Evolutionary conservation across 2,888 invertebrate species (phyloP), one percentile per base, ranked within the genome.

Genomic region (Parthenolecanium corni): DNA sequence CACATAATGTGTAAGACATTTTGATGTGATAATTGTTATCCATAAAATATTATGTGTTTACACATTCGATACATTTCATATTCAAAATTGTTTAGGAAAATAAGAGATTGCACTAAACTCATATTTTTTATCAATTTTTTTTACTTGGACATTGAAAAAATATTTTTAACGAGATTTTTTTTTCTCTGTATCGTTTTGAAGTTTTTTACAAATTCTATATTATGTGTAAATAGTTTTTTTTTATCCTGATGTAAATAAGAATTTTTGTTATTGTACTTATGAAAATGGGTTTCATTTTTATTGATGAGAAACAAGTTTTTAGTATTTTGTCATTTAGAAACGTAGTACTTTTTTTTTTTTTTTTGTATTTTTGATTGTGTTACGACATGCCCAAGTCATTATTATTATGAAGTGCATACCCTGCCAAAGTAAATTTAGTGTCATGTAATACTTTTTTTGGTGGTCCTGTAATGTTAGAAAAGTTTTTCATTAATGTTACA

Each of bases 361-460:
- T 31, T 31, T 49, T 49, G 18, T 49, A 49, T 49, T 21, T 49
- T 49, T 49, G 20, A 23, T 21, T 21, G 2, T 21, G 2, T 6
- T 31, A 6, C 9, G 31, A 31, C 14, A n/a, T 14, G 20, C 5
- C 11, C 14, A 23, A 21, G 20, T 49, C 14, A 49, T 49, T 49
- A 18, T n/a, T n/a, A n/a, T n/a, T n/a, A n/a, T 61, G 31, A 40
- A 61, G 61, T 61, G 61, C n/a, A n/a, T 61, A 61, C 61, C 38
- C 38, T 61, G 23, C 49, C 49, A 49, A 31, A 31, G 31, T 31
- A 31, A n/a, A 31, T 31, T 31, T 31, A 9, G 31, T 31, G 31
- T 49, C n/a, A n/a, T n/a, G n/a, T n/a, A n/a, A n/a, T n/a, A n/a
- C n/a, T n/a, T n/a, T n/a, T n/a, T n/a, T n/a, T n/a, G n/a, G n/a